These are phyloP conservation scores for Sebastes iracundus DNA, from an alignment of 2,797 vertebrate genomes.

Conservation along the genomic window DNA sequence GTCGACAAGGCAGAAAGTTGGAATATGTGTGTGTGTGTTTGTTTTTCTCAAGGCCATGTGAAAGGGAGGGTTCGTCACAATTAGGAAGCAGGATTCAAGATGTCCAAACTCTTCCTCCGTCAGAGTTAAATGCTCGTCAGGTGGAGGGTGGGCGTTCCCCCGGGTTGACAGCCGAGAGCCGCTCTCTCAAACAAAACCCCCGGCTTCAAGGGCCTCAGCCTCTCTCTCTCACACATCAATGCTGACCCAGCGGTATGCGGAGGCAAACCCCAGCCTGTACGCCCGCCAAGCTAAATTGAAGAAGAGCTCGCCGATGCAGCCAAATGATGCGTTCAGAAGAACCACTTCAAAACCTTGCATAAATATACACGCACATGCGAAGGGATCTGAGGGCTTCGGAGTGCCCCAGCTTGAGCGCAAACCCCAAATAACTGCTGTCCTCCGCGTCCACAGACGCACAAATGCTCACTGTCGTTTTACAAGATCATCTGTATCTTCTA, in stretches of 20 bases:
- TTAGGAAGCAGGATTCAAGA: conserved; percentile 8
- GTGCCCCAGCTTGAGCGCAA: conserved; percentile 60
- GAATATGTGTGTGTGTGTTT: conserved; percentile 28
- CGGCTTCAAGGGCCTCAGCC: conserved; percentile 66
- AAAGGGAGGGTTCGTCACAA: conserved; percentile 37
- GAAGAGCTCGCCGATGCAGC: conserved; percentile 76
- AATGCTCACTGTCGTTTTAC: background rate
- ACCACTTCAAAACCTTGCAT: conserved; percentile 78
- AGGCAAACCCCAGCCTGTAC: conserved; percentile 61
- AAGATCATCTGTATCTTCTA: background rate
- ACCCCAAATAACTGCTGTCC: conserved; percentile 64
- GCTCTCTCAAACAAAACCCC: conserved; percentile 53
- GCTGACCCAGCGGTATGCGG: conserved; percentile 70
- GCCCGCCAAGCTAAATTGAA: conserved; percentile 80
- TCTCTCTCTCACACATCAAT: conserved; percentile 64
- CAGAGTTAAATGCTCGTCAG: conserved; percentile 29
- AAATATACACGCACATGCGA: conserved; percentile 76
- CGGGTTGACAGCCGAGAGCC: conserved; percentile 16
- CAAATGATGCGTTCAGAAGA: conserved; percentile 82
- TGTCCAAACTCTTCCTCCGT: background rate
- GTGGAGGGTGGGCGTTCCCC: conserved; percentile 18
- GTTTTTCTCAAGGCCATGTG: conserved; percentile 23
- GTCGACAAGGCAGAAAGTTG: conserved; percentile 66
- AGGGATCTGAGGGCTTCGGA: conserved; percentile 54
- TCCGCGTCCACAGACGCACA: conserved; percentile 27